Evolutionary conservation across 2,113 vertebrate genomes (phyloP).

Genomic region (Percina caprodes): DNA sequence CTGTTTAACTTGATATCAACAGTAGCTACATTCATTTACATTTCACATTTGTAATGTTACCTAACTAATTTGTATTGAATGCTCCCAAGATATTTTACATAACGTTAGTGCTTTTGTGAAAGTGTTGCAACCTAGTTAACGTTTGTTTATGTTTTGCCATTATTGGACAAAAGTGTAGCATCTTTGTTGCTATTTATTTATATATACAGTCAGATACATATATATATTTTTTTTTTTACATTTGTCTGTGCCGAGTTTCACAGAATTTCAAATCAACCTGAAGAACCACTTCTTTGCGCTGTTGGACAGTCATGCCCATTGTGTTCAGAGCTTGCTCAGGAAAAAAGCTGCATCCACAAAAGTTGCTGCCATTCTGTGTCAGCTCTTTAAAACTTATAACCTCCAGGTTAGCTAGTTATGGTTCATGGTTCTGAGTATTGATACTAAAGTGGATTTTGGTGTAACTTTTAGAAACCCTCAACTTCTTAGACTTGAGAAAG

Average conservation of each 20-base stretch:
- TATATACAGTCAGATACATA: neutral
- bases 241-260: slow-evolving; percentile 35
- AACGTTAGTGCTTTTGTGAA: too few species aligned
- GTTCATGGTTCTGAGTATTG: slow-evolving; percentile 1
- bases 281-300: slow-evolving; percentile 32
- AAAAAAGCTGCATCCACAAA: slow-evolving; percentile 38
- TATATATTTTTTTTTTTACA: too few species aligned
- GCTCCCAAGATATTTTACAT: too few species aligned
- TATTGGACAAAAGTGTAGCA: too few species aligned
- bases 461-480: too few species aligned
- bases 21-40: too few species aligned
- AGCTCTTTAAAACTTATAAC: slow-evolving; percentile 29
- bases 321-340: slow-evolving; percentile 33
- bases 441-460: neutral
- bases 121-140: too few species aligned
- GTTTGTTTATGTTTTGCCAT: too few species aligned
- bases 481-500: too few species aligned
- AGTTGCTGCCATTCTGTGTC: neutral
- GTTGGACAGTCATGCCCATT: slow-evolving; percentile 27
- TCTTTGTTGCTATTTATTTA: neutral
- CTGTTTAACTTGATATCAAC: too few species aligned
- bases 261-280: slow-evolving; percentile 50
- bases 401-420: slow-evolving; percentile 37
- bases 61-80: too few species aligned
- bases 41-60: too few species aligned